Conservation (phyloP, 2,888 invertebrate genomes). For the Zelleria hepariella region DNA sequence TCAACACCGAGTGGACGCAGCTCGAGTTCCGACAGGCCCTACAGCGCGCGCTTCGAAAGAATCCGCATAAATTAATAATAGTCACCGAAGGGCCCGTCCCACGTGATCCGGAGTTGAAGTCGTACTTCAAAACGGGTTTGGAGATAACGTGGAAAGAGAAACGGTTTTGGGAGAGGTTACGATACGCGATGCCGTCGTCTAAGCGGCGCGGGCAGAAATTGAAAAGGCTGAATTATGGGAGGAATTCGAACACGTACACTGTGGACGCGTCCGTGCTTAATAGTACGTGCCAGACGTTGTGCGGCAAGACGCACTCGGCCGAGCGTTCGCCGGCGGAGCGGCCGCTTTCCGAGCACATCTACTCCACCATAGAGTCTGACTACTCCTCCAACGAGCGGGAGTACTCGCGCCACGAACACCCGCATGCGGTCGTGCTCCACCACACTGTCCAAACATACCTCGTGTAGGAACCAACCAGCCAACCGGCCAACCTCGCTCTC, state of each 20-base stretch:
- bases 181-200: slow-evolving; percentile 89
- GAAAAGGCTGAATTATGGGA: slow-evolving; percentile 77
- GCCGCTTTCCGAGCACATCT: slow-evolving; percentile 89
- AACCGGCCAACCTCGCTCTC: slow-evolving; percentile 12
- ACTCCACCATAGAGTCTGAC: slow-evolving; percentile 91
- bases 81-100: slow-evolving; percentile 85
- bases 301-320: slow-evolving; percentile 67
- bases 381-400: slow-evolving; percentile 75
- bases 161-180: slow-evolving; percentile 94
- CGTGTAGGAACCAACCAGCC: slow-evolving; percentile 31
- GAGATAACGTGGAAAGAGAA: slow-evolving; percentile 91
- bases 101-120: slow-evolving; percentile 88
- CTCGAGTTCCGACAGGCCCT: slow-evolving; percentile 92
- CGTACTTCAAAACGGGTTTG: slow-evolving; percentile 90
- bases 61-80: slow-evolving; percentile 89
- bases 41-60: slow-evolving; percentile 87
- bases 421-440: slow-evolving; percentile 60
- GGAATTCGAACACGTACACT: slow-evolving; percentile 89
- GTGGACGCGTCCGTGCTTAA: slow-evolving; percentile 77
- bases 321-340: slow-evolving; percentile 76
- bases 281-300: slow-evolving; percentile 74
- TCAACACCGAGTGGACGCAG: slow-evolving; percentile 93
- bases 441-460: slow-evolving; percentile 68
- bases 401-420: slow-evolving; percentile 52
- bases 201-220: slow-evolving; percentile 73